Conservation (phyloP, 1,140 invertebrate species). For the Drosophila kurseongensis region DNA sequence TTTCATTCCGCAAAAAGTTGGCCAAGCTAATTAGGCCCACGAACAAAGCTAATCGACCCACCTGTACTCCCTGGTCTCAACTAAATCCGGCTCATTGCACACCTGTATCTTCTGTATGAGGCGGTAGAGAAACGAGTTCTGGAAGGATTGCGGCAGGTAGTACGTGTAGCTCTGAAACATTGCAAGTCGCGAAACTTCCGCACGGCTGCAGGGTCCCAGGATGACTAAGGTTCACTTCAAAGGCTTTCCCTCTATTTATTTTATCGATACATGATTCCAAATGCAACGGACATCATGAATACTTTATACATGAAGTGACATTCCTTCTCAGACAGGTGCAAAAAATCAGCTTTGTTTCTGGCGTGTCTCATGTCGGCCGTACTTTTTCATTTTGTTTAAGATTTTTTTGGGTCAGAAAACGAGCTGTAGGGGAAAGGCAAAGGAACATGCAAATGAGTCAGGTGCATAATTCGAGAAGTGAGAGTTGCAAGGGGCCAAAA, state of each 20-base stretch:
- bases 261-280: constrained; percentile 75
- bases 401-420: constrained; percentile 73
- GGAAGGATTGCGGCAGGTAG: constrained; percentile 62
- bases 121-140: constrained; percentile 68
- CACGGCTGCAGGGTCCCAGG: constrained; percentile 31
- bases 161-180: constrained; percentile 65
- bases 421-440: constrained; percentile 15
- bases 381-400: constrained; percentile 25
- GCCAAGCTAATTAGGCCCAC: constrained; percentile 27
- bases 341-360: constrained; percentile 42
- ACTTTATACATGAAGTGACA: constrained; percentile 69
- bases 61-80: constrained; percentile 41
- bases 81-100: constrained; percentile 63
- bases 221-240: constrained; percentile 45
- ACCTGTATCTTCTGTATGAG: constrained; percentile 71
- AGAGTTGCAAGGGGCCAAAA: constrained; percentile 52
- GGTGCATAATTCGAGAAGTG: constrained; percentile 40
- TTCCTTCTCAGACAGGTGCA: constrained; percentile 31
- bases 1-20: constrained; percentile 62
- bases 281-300: constrained; percentile 74
- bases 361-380: constrained; percentile 65
- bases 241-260: constrained; percentile 52
- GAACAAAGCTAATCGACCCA: constrained; percentile 48
- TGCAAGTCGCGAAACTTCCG: constrained; percentile 43
- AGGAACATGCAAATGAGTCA: constrained; percentile 38